These are phyloP conservation scores for Periplaneta americana DNA, from an alignment of 1,140 invertebrate genomes.

Conservation along the genomic window DNA sequence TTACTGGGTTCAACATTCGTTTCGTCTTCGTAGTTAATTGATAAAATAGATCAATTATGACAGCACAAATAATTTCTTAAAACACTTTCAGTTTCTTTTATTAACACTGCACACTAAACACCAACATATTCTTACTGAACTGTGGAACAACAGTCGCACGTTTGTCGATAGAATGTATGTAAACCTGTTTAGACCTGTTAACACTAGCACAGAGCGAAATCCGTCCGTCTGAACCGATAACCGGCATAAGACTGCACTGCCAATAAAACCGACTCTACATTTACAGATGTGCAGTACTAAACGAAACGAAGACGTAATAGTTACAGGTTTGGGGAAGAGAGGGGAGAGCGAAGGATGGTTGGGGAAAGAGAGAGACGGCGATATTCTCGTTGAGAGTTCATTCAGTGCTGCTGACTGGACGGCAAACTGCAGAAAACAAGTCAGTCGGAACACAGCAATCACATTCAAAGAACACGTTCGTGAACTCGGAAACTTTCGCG, in stretches of 20 bases:
- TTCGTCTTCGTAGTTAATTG: neutral
- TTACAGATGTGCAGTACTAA: no score
- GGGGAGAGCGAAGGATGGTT: neutral
- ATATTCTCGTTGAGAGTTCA: no score
- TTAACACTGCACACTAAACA: neutral
- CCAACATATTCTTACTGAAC: no score
- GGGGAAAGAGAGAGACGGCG: neutral
- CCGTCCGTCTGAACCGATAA: neutral
- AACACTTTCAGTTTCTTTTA: neutral
- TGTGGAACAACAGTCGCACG: no score
- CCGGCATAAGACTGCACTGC: neutral
- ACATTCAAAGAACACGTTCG: no score
- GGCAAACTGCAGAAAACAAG: neutral
- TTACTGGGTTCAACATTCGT: neutral
- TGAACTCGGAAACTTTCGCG: no score
- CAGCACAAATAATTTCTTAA: neutral
- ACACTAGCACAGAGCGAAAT: neutral
- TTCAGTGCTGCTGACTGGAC: neutral
- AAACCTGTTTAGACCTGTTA: no score
- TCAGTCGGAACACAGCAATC: neutral
- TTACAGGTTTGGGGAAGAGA: neutral
- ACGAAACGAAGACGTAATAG: neutral
- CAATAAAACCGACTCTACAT: no score
- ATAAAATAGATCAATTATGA: no score
- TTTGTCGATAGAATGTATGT: no score